Base-by-base conservation (phyloP, 2,113 vertebrate species). In the Hemiscyllium ocellatum region DNA sequence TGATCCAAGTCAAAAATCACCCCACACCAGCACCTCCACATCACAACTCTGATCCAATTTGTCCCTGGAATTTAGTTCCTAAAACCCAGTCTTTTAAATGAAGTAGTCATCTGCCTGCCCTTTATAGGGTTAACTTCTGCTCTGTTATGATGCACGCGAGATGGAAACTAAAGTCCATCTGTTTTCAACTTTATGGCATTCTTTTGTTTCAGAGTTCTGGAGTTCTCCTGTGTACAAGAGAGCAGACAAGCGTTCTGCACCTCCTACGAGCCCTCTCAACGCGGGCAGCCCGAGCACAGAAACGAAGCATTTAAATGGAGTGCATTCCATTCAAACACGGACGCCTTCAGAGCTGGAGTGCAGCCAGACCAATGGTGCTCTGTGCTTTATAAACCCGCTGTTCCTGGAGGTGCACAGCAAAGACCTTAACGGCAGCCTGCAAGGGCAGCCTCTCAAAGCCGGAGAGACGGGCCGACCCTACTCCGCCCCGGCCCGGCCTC, bases 351-450 rank as follows among this genome's bases (percentile, higher is more conserved):
- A 97, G 96, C 97, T 97, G 97, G 98, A 98, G 97, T 98, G 98
- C 61, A 97, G 98, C 97, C 98, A 98, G 96, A 98, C 98, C 97
- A 98, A 98, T 26, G 97, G 98, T 96, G 98, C 99, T 0, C 97
- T 99, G 96, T 99, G 98, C 97, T 99, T 99, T n/a, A 98, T 99
- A 96, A 99, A 98, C 97, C 99, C 99, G 1, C 98, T 99, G 80
- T 99, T 99, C 96, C 97, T 99, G 96, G 98, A 99, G 97, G 98
- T 98, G 69, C 98, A 98, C 96, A 98, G 97, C 97, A 97, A 97
- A 96, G 98, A 98, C 96, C 97, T 97, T 96, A 94, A 97, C 94
- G 97, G 97, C 95, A 98, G 97, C 95, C 96, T 96, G 91, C 97
- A 97, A 95, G 96, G 97, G 96, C 96, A 96, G 94, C 96, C 96